Evolutionary conservation across 2,797 vertebrate genomes (phyloP), one percentile per base, ranked within the genome.

Genomic region (Falco rusticolus): DNA sequence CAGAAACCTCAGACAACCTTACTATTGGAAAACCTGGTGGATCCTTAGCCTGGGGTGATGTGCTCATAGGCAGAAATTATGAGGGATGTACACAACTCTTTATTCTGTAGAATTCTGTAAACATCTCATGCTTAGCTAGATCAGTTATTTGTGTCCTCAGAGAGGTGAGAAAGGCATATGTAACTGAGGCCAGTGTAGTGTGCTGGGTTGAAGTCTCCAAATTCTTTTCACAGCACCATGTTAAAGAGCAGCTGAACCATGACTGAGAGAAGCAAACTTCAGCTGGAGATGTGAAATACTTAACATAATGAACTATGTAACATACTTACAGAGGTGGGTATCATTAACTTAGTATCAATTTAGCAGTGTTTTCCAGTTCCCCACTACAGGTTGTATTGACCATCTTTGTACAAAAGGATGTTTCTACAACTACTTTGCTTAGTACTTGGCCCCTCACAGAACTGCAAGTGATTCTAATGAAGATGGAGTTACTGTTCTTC

Each of bases 401-500:
- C 34, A 19, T 6, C 45, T 34, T 16, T 8, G 24, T 24, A 71
- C 33, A 33, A 16, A 54, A 47, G 21, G 33, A 18, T 19, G 26
- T 50, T 72, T 22, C 79, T 48, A 66, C 34, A 74, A 59, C 56
- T 57, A 4, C 37, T 81, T 60, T 56, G 24, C 39, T 75, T 39
- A 11, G 43, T 56, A n/a, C 20, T 51, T 28, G 16, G 57, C 43
- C 45, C 45, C 54, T 39, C 26, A 29, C 28, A 84, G 59, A 82
- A 76, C 8, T 48, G 41, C 75, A 92, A 69, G 63, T 39, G 45
- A 88, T 72, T 75, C 57, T 83, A 88, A 68, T 57, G 77, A 94
- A 82, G 89, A 96, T 21, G 31, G 85, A 93, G 66, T 72, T 83
- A 65, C 68, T 63, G 29, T 34, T 89, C 87, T 82, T 51, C 79